Evolutionary conservation across 2,113 vertebrate species (phyloP), one percentile per base, ranked within the genome.

Genomic region (Quiscalus mexicanus): DNA sequence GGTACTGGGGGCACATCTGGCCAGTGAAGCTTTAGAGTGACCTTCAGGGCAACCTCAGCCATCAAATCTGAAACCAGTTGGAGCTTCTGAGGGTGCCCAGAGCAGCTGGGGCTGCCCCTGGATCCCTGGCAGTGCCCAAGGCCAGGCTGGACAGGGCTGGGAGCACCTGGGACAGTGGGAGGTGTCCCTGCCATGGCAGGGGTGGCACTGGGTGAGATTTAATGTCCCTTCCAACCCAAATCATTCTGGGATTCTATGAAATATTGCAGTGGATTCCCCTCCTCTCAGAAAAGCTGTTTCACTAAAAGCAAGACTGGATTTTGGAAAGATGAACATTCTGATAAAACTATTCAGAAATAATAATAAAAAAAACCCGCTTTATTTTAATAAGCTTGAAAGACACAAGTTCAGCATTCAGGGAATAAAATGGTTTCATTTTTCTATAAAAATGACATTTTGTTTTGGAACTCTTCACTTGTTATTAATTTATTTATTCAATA

Each of bases 181-280:
- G 39, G 30, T 12, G 62, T 53, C 53, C 78, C 62, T 82, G 62
- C 18, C 78, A 15, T 39, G 77, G 33, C 23, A 17, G 39, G 21
- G 39, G 19, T 45, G 70, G 24, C 0, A 47, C 0, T 0, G 22
- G 62, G 6, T 27, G 55, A 1, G 3, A 6, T 63, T 1, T 25
- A 17, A 42, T 3, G 10, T 49, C 15, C 15, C 4, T 69, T 69
- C 47, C 39, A 24, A 10, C 24, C 20, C 70, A 41, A 68, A 10
- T 4, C 31, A 6, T 8, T 9, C 42, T 33, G 42, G 19, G 31
- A 50, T 77, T 84, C 71, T 56, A 0, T 69, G 87, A 90, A 96
- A 69, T 3, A 17, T 1, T 21, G 4, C 68, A 13, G 74, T 93
- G 80, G 21, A 50, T 64, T 37, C 64, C 73, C 25, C 44, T 33